Evolutionary conservation across 1,140 invertebrate genomes (phyloP), one percentile per base, ranked within the genome.

Genomic region (Conus betulinus): DNA sequence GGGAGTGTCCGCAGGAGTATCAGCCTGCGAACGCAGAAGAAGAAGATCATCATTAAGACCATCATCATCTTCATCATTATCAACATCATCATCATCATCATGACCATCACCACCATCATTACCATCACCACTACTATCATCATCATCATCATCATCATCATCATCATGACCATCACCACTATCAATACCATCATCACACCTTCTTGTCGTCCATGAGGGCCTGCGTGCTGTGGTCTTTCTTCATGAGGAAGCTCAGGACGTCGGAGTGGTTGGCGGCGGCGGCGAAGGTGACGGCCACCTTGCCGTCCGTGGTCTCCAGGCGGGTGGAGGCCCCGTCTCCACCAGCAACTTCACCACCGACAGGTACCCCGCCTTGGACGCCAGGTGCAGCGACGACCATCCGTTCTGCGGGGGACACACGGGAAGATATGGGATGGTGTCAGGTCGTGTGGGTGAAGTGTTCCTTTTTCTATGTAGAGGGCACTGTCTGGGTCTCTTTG

Each of bases 151-250:
- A 39, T 39, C 3, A 39, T 63, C 78, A 11, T 63, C 60, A 11
- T 63, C 60, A 11, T 76, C 25, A 17, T 76, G 8, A 23, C 23
- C 20, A 17, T 23, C 15, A 23, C 20, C 71, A 76, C 25, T 23
- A 17, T n/a, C 71, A 17, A 23, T 23, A 76, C 25, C 8, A 51
- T 20, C 57, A 91, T 90, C 93, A 97, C n/a, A n/a, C 97, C 95
- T 98, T 97, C 94, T 97, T 97, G 94, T 99, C 99, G 92, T 99
- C 99, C 98, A 99, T 99, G 0, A 99, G 96, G 2, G 97, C 97
- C 92, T 99, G 98, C 0, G 98, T 99, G 93, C 99, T 99, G 94
- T 99, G 99, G 94, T 99, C 99, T 95, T 99, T 99, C 92, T 98
- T 98, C 96, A 99, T 97, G 57, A 99, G 96, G 95, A 99, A 99